phyloP scores from a whole-genome alignment of 2,113 vertebrate genomes.

The Sorex fumeus region DNA sequence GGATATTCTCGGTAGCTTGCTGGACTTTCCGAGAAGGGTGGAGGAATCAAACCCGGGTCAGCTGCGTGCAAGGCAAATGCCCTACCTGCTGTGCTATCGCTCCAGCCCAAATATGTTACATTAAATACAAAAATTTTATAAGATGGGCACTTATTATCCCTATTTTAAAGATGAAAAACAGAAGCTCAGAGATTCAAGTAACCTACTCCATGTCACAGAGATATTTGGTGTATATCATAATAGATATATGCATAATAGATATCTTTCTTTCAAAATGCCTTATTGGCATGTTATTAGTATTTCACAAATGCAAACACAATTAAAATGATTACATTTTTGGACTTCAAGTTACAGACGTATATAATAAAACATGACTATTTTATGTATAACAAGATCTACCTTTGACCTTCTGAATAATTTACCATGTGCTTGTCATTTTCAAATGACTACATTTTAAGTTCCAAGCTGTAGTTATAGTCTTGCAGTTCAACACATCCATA shows the following conservation, averaged over 20 bases:
- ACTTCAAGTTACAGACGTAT: slow-evolving; percentile 20
- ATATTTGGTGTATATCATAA: too few relatives aligned
- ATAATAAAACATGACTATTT: slow-evolving; percentile 56
- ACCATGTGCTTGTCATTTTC: slow-evolving; percentile 52
- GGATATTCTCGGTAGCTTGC: too few relatives aligned
- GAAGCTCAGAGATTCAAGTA: too few relatives aligned
- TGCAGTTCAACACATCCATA: not conserved
- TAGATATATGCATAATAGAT: not conserved
- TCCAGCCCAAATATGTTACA: too few relatives aligned
- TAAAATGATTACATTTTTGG: slow-evolving; percentile 9
- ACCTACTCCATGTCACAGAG: too few relatives aligned
- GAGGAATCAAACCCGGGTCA: too few relatives aligned
- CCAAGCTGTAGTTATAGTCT: not conserved
- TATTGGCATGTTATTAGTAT: not conserved
- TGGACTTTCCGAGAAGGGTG: too few relatives aligned
- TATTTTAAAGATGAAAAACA: too few relatives aligned
- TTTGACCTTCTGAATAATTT: slow-evolving; percentile 71
- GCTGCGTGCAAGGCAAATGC: too few relatives aligned
- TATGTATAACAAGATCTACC: not conserved
- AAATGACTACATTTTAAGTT: slow-evolving; percentile 37
- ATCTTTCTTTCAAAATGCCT: slow-evolving; percentile 14
- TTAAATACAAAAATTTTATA: too few relatives aligned
- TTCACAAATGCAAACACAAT: slow-evolving; percentile 50
- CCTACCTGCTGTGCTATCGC: too few relatives aligned
- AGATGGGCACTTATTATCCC: too few relatives aligned